Evolutionary conservation across 1,140 invertebrate species (phyloP), one percentile per base, ranked within the genome.

Genomic region (Drosophila obscura): DNA sequence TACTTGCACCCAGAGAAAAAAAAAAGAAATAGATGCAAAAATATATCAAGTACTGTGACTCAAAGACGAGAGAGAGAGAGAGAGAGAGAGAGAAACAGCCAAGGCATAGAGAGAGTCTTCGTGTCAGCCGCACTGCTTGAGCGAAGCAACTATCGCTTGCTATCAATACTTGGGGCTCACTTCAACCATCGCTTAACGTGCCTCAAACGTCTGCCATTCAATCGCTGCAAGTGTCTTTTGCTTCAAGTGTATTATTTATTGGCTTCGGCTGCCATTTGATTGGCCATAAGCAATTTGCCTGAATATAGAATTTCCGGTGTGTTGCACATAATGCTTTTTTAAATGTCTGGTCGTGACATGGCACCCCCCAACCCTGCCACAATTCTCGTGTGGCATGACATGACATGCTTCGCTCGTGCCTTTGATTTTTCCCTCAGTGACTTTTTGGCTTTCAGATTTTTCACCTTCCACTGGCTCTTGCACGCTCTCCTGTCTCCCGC

Each of bases 281-380:
- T 9, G 61, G 78, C 67, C 63, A 60, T 81, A 81, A 81, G 73
- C 78, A 64, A 81, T 81, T 81, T 73, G 66, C 73, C 56, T 81
- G 80, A 73, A 81, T 81, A 81, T 81, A 81, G 78, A 81, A 81
- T 81, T 77, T 81, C 78, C 66, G 79, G 72, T 73, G 60, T 71
- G 67, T 50, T 39, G 78, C 49, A 59, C 69, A 69, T 82, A 81
- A 81, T 77, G 73, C 55, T 77, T 77, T 78, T 74, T 83, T 83
- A 75, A 83, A 75, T 78, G 65, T 78, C 64, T 78, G 62, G 62
- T 65, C 57, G 69, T 65, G 69, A 51, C 50, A 44, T 60, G 71
- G 19, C 19, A 41, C 11, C n/a, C 24, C 28, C 9, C 4, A 6
- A 2, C 9, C 24, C 15, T 1, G 15, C 13, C 13, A 2, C 50